Conservation (phyloP, 1,140 invertebrate genomes). For the Scaptomyza montana region DNA sequence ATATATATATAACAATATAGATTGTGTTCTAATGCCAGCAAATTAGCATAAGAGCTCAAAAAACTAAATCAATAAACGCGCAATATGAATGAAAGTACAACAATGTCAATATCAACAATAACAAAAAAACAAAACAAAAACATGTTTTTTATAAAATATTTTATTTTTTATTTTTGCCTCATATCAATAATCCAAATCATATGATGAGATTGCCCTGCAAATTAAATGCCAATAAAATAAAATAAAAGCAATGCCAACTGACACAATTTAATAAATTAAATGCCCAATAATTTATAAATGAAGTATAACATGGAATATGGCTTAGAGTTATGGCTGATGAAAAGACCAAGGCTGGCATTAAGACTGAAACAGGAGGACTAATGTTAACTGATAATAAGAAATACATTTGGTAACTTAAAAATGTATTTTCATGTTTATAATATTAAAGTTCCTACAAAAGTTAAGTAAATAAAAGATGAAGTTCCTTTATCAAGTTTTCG, state of each 20-base stretch:
- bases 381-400: no score
- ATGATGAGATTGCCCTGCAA: constrained; percentile 39
- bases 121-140: constrained; percentile 18
- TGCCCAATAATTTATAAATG: no score
- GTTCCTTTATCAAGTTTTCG: no score
- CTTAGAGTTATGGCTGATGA: background rate
- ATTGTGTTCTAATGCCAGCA: constrained; percentile 25
- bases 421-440: no score
- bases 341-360: no score
- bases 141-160: constrained; percentile 3
- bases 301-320: background rate
- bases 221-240: constrained; percentile 49
- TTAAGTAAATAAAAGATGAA: no score
- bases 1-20: background rate
- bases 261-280: constrained; percentile 2
- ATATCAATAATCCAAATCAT: constrained; percentile 66
- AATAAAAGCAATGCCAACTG: background rate
- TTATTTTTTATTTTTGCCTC: background rate
- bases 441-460: no score
- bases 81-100: constrained; percentile 37
- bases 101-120: constrained; percentile 15
- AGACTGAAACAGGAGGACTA: background rate
- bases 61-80: constrained; percentile 55
- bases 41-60: constrained; percentile 65
- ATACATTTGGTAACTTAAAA: no score